These are phyloP conservation scores for Monarcha castaneiventris DNA, from an alignment of 2,113 vertebrate species.

Conservation along the genomic window DNA sequence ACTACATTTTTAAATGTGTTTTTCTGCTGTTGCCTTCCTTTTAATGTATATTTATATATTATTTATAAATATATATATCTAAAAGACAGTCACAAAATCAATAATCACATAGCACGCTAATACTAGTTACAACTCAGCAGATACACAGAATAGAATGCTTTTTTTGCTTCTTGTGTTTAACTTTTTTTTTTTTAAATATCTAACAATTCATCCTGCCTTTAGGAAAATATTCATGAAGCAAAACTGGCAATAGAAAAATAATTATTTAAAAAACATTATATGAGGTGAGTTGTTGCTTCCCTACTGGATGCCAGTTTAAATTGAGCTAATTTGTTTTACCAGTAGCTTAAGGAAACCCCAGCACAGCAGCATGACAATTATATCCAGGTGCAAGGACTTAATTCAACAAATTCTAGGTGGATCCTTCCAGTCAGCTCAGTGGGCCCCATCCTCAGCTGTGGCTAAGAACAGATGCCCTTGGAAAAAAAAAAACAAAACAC, in stretches of 20 bases:
- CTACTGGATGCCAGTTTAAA: slow-evolving; percentile 92
- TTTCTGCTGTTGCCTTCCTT: background rate
- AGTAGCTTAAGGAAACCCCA: slow-evolving; percentile 90
- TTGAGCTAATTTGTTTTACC: slow-evolving; percentile 94
- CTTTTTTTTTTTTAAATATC: background rate
- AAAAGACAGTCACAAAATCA: slow-evolving; percentile 1
- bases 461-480: slow-evolving; percentile 89
- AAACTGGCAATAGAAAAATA: slow-evolving; percentile 79
- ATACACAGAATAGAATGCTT: background rate
- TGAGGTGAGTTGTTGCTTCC: slow-evolving; percentile 87
- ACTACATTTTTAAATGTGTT: background rate
- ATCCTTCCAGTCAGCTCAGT: slow-evolving; percentile 82
- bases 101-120: background rate
- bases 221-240: slow-evolving; percentile 76
- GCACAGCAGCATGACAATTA: slow-evolving; percentile 96
- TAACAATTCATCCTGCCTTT: slow-evolving; percentile 41
- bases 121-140: background rate
- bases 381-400: slow-evolving; percentile 98
- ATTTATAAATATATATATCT: background rate
- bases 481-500: slow-evolving; percentile 30
- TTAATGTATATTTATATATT: background rate
- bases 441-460: slow-evolving; percentile 80
- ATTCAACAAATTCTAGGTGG: slow-evolving; percentile 97
- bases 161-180: slow-evolving; percentile 11
- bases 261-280: slow-evolving; percentile 84